Evolutionary conservation across 1,140 invertebrate genomes (phyloP).

Genomic region (Gryllus bimaculatus): DNA sequence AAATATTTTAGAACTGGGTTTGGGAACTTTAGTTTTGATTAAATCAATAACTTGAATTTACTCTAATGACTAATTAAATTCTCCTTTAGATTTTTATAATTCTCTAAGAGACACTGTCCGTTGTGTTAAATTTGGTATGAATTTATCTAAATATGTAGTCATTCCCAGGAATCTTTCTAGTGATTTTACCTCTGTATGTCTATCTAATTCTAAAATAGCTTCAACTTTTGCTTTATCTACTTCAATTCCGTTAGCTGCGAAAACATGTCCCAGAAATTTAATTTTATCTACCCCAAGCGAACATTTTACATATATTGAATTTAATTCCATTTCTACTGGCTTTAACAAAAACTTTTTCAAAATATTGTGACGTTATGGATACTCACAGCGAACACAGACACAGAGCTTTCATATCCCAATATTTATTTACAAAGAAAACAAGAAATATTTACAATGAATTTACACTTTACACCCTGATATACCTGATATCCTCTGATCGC

Average conservation of each 20-base stretch:
- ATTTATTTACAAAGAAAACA: too few species aligned
- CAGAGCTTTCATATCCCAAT: too few species aligned
- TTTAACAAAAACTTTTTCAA: constrained; percentile 24
- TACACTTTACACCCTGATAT: too few species aligned
- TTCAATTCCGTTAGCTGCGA: constrained; percentile 23
- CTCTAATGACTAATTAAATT: constrained; percentile 18
- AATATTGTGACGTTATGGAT: too few species aligned
- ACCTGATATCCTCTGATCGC: too few species aligned
- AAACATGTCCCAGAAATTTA: constrained; percentile 32
- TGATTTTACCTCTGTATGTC: background rate
- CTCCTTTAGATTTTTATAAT: background rate
- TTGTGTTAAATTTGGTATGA: background rate
- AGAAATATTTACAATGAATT: too few species aligned
- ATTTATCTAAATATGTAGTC: background rate
- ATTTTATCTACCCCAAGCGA: constrained; percentile 24
- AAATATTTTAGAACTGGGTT: constrained; percentile 21
- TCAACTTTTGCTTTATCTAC: background rate
- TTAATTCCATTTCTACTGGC: constrained; percentile 26
- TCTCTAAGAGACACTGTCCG: background rate
- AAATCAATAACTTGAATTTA: background rate
- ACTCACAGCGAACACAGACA: too few species aligned
- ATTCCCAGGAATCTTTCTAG: background rate
- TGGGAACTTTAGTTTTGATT: background rate
- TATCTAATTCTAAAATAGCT: background rate
- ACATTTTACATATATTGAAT: constrained; percentile 29